Conservation (phyloP, 2,113 vertebrate genomes). For the Neotragus moschatus region DNA sequence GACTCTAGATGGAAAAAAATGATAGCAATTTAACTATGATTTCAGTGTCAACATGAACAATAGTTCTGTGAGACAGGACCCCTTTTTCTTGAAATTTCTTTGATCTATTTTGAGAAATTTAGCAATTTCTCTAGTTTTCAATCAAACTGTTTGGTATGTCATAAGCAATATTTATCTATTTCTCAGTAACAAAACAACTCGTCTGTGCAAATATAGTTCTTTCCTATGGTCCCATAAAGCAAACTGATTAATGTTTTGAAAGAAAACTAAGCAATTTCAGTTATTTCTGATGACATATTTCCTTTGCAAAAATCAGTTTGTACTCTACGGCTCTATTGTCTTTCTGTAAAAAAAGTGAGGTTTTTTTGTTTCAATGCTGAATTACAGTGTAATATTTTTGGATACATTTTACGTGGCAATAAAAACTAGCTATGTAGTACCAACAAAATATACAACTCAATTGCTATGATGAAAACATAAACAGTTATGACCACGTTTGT, state of each 20-base stretch:
- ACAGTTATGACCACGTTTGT: not conserved
- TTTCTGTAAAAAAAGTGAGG: not conserved
- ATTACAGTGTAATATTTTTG: not conserved
- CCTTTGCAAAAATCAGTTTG: not conserved
- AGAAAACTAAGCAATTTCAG: not conserved
- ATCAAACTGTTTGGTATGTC: not conserved
- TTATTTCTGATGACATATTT: not conserved
- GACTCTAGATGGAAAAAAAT: not conserved
- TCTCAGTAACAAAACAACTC: not conserved
- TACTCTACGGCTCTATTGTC: not conserved
- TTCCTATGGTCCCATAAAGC: not conserved
- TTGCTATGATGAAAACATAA: not conserved
- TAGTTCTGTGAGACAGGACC: not conserved
- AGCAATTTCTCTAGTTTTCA: slow-evolving; percentile 15
- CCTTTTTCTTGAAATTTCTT: not conserved
- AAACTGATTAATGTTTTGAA: not conserved
- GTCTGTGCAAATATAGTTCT: not conserved
- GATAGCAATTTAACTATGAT: not conserved
- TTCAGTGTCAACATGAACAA: not conserved
- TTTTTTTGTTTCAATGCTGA: not conserved
- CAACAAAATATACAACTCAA: not conserved
- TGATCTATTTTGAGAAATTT: slow-evolving; percentile 19
- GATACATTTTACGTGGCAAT: slow-evolving; percentile 1
- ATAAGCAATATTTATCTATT: not conserved
- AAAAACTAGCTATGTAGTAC: not conserved